Conservation (phyloP, 1,140 invertebrate species). For the Manduca sexta region DNA sequence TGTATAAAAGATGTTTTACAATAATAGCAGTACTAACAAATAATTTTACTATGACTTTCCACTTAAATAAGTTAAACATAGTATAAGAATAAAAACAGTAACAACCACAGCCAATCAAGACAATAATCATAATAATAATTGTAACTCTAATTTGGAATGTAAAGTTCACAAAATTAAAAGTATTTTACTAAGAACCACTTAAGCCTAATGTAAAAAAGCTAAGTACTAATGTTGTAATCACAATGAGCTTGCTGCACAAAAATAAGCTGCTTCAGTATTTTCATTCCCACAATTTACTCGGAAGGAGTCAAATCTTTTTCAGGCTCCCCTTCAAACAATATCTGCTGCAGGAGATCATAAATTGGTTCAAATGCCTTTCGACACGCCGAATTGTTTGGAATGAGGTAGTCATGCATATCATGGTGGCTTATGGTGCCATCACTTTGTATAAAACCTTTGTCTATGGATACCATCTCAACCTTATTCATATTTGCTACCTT, state of each 20-base stretch:
- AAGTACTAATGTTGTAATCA: constrained; percentile 63
- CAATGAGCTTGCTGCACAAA: constrained; percentile 60
- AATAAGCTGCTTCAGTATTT: constrained; percentile 41
- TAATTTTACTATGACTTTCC: too few species aligned
- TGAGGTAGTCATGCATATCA: constrained; percentile 93
- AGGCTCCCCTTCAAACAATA: constrained; percentile 81
- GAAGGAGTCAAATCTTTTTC: constrained; percentile 82
- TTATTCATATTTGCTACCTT: constrained; percentile 75
- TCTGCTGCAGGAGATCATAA: constrained; percentile 83
- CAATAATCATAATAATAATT: constrained; percentile 32
- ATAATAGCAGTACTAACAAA: too few species aligned
- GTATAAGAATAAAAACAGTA: background rate
- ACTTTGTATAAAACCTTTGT: constrained; percentile 82
- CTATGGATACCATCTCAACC: constrained; percentile 82
- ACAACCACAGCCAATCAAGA: constrained; percentile 33
- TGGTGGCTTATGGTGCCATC: constrained; percentile 88
- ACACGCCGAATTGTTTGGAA: constrained; percentile 88
- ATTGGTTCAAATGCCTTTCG: constrained; percentile 88
- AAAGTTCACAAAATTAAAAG: constrained; percentile 39
- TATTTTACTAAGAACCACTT: constrained; percentile 41
- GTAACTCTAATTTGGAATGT: constrained; percentile 61
- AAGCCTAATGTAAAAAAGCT: constrained; percentile 63
- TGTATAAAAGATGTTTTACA: too few species aligned
- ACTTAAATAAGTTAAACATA: background rate
- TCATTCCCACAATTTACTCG: constrained; percentile 69